Conservation (phyloP, 2,113 vertebrate species). For the Donacobius atricapilla region DNA sequence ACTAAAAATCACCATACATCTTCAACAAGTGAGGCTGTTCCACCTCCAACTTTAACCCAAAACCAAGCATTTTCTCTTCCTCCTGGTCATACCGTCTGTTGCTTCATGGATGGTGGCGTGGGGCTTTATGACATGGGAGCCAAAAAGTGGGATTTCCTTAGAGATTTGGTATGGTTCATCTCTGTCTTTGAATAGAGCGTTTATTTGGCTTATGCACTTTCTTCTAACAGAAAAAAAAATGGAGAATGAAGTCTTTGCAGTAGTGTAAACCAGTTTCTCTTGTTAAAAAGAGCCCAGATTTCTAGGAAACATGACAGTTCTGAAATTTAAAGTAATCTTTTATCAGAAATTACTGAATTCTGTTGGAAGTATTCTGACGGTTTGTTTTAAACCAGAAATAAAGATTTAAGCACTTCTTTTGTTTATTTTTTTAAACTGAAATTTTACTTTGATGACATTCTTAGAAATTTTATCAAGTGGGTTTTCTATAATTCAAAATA, state of each 20-base stretch:
- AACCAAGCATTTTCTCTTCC: conserved; percentile 92
- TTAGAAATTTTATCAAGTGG: neutral
- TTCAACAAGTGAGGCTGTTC: conserved; percentile 94
- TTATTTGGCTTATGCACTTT: neutral
- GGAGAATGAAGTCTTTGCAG: neutral
- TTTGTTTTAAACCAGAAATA: neutral
- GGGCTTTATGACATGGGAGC: conserved; percentile 95
- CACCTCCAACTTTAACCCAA: conserved; percentile 85
- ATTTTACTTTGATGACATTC: neutral
- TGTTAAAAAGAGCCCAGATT: neutral
- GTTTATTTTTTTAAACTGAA: neutral
- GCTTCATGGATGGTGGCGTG: conserved; percentile 96
- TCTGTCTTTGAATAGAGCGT: neutral
- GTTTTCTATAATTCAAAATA: neutral
- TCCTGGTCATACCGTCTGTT: conserved; percentile 92
- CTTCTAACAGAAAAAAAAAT: neutral
- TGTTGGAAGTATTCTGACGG: neutral
- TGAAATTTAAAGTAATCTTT: neutral
- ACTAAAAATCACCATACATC: conserved; percentile 88
- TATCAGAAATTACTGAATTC: neutral
- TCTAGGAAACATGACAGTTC: neutral
- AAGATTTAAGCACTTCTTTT: neutral
- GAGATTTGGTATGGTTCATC: conserved; percentile 86
- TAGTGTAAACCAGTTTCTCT: neutral
- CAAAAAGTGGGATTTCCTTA: conserved; percentile 97